Conservation (phyloP, 2,888 invertebrate species). For the Atrina japonica region DNA sequence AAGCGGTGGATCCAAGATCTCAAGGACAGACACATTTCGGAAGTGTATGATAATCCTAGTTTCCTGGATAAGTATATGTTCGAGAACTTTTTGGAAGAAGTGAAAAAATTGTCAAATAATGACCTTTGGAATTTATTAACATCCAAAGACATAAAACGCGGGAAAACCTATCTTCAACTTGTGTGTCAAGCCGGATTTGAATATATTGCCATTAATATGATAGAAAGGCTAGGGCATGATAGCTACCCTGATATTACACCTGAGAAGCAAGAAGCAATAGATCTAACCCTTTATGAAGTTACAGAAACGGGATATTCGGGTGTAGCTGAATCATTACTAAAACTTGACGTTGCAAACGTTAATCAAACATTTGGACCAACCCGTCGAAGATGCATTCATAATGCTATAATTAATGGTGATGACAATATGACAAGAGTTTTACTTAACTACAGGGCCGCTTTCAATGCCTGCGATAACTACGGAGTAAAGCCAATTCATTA, state of each 20-base stretch:
- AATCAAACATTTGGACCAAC: not conserved
- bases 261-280: not conserved
- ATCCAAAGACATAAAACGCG: constrained; percentile 20
- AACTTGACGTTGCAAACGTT: not conserved
- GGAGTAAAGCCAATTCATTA: constrained; percentile 31
- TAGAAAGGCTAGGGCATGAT: not conserved
- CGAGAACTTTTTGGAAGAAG: constrained; percentile 10
- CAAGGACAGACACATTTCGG: constrained; percentile 25
- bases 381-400: constrained; percentile 3
- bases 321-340: not conserved
- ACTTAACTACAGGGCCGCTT: not conserved
- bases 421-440: constrained; percentile 14
- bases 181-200: constrained; percentile 4
- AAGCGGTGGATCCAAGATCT: constrained; percentile 40
- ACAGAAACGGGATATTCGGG: not conserved
- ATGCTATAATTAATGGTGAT: constrained; percentile 20
- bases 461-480: not conserved
- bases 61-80: constrained; percentile 26
- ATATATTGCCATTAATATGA: not conserved
- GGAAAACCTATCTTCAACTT: not conserved
- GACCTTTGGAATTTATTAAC: not conserved
- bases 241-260: not conserved
- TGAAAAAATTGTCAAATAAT: constrained; percentile 16
- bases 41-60: constrained; percentile 44
- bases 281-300: not conserved